Conservation (phyloP, 2,888 invertebrate genomes). For the Chaitophorus viminalis region DNA sequence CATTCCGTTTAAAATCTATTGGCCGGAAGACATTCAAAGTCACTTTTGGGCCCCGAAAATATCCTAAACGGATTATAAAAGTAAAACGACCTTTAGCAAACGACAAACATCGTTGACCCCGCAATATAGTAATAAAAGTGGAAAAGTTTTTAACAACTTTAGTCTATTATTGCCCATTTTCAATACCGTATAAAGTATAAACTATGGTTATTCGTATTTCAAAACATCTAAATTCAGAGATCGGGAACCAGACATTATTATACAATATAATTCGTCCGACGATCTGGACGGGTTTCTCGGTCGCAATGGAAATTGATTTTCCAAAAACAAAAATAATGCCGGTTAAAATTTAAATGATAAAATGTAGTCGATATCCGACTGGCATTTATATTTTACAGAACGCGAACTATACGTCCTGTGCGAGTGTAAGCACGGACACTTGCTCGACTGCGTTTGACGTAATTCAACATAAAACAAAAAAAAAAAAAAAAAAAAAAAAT, state of each 20-base stretch:
- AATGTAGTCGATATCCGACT: no score
- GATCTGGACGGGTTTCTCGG: background rate
- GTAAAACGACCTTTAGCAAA: conserved; percentile 49
- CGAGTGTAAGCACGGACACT: no score
- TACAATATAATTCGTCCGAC: background rate
- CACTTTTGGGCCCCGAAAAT: conserved; percentile 36
- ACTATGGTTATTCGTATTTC: conserved; percentile 28
- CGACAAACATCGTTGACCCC: conserved; percentile 42
- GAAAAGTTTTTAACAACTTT: conserved; percentile 47
- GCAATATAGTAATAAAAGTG: conserved; percentile 32
- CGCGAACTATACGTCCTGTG: no score
- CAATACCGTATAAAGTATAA: conserved; percentile 17
- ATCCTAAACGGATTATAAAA: conserved; percentile 53
- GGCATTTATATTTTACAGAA: no score
- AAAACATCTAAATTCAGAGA: conserved; percentile 5
- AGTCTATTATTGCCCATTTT: conserved; percentile 27
- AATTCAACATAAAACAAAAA: no score
- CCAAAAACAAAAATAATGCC: background rate
- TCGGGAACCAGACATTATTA: background rate
- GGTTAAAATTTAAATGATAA: no score
- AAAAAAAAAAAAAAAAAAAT: no score
- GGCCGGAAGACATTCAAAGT: conserved; percentile 51
- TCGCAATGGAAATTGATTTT: background rate
- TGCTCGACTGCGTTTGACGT: no score
- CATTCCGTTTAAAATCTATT: conserved; percentile 40